These are phyloP conservation scores for Enoplosus armatus DNA, from an alignment of 2,797 vertebrate genomes.

Conservation along the genomic window DNA sequence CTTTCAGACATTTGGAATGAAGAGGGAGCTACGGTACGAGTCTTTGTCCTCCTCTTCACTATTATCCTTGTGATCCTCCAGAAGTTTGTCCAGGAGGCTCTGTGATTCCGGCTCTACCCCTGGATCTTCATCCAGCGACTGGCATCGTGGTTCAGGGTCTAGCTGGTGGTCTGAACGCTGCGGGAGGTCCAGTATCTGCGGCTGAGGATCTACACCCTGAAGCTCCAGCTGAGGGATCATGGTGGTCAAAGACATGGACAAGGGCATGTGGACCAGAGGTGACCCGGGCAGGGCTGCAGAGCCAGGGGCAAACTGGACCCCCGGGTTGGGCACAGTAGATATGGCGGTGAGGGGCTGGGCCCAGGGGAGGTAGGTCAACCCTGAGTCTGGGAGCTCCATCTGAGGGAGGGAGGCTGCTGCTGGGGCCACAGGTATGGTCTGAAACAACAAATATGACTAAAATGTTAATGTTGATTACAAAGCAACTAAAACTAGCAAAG, in stretches of 20 bases:
- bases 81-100: slow-evolving; percentile 86
- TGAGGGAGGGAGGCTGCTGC: slow-evolving; percentile 83
- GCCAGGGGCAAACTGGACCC: slow-evolving; percentile 83
- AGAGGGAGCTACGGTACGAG: slow-evolving; percentile 87
- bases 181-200: slow-evolving; percentile 85
- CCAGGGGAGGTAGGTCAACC: slow-evolving; percentile 93
- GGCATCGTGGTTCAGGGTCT: slow-evolving; percentile 41
- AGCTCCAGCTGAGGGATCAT: slow-evolving; percentile 85
- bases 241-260: slow-evolving; percentile 87
- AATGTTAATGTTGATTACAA: neutral
- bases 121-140: slow-evolving; percentile 48
- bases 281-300: slow-evolving; percentile 83
- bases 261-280: slow-evolving; percentile 88
- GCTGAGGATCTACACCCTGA: slow-evolving; percentile 81
- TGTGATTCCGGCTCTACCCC: slow-evolving; percentile 58
- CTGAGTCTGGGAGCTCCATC: slow-evolving; percentile 88
- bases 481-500: neutral
- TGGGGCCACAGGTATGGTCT: slow-evolving; percentile 85
- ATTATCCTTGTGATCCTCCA: slow-evolving; percentile 81
- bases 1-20: slow-evolving; percentile 87
- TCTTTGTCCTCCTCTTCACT: slow-evolving; percentile 82
- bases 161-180: slow-evolving; percentile 64
- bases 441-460: slow-evolving; percentile 31
- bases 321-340: slow-evolving; percentile 78
- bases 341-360: slow-evolving; percentile 89